These are phyloP conservation scores for Thecocarcelia acutangulata DNA, from an alignment of 2,888 invertebrate genomes.

Conservation along the genomic window DNA sequence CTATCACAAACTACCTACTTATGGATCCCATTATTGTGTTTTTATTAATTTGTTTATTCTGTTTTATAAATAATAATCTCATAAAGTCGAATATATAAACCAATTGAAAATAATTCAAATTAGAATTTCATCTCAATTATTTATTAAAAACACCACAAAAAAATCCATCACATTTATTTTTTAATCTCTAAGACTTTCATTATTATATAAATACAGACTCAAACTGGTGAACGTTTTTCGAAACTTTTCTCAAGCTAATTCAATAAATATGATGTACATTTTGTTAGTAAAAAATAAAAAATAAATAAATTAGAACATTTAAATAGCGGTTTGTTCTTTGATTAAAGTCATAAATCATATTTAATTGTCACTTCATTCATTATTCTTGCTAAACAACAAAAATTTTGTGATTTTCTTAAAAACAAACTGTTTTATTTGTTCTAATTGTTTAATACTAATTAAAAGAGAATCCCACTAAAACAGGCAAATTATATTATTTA, in stretches of 20 bases:
- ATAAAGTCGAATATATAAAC: too few relatives aligned
- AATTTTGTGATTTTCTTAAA: constrained; percentile 8
- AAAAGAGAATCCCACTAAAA: not conserved
- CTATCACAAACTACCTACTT: too few relatives aligned
- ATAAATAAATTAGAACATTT: constrained; percentile 7
- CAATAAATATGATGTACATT: too few relatives aligned
- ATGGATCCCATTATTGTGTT: too few relatives aligned
- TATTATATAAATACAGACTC: too few relatives aligned
- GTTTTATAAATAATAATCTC: too few relatives aligned
- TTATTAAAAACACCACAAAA: too few relatives aligned
- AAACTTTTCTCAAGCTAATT: too few relatives aligned
- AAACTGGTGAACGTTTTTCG: too few relatives aligned
- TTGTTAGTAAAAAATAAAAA: constrained; percentile 2
- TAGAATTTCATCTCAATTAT: not conserved
- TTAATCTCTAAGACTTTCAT: too few relatives aligned
- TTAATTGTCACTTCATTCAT: constrained; percentile 60
- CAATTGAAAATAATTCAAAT: not conserved
- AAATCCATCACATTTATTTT: too few relatives aligned
- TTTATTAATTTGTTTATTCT: too few relatives aligned
- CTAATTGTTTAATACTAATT: constrained; percentile 16
- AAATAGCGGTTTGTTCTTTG: constrained; percentile 36
- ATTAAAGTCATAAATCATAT: constrained; percentile 52
- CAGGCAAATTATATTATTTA: not conserved
- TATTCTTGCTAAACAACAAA: constrained; percentile 24
- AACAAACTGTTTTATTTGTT: constrained; percentile 42